Conservation (phyloP, 2,113 vertebrate genomes). For the Epinephelus fuscoguttatus region DNA sequence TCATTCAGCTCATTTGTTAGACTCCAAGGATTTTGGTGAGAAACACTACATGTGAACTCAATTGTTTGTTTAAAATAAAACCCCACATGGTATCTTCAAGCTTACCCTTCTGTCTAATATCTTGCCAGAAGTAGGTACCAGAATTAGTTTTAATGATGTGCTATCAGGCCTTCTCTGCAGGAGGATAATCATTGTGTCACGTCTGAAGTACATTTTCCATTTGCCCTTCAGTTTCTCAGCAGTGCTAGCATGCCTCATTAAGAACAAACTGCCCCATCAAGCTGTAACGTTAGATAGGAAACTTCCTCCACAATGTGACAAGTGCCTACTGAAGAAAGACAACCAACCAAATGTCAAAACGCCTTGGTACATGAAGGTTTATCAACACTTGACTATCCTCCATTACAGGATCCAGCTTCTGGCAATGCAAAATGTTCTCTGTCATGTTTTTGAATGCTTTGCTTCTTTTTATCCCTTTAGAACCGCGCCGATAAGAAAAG, state of each 20-base stretch:
- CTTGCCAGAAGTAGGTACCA: neutral
- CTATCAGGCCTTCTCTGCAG: neutral
- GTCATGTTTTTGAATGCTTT: constrained; percentile 53
- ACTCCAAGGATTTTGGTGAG: neutral
- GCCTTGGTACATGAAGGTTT: neutral
- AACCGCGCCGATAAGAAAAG: constrained; percentile 86
- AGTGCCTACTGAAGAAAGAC: neutral
- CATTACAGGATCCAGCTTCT: constrained; percentile 44
- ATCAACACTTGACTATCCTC: neutral
- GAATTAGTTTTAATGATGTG: neutral
- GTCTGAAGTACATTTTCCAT: neutral
- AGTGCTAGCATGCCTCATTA: neutral
- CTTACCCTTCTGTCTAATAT: neutral
- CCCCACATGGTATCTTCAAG: neutral
- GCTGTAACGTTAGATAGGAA: neutral
- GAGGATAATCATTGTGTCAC: neutral
- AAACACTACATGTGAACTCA: neutral
- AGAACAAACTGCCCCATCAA: neutral
- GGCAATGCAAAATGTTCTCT: constrained; percentile 55
- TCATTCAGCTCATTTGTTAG: too few species aligned
- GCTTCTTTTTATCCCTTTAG: constrained; percentile 64
- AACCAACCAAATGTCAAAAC: neutral
- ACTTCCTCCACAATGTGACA: constrained; percentile 19
- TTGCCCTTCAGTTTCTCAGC: too few species aligned
- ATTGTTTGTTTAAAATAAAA: neutral